Conservation (phyloP, 2,113 vertebrate genomes). For the Synchiropus splendidus region DNA sequence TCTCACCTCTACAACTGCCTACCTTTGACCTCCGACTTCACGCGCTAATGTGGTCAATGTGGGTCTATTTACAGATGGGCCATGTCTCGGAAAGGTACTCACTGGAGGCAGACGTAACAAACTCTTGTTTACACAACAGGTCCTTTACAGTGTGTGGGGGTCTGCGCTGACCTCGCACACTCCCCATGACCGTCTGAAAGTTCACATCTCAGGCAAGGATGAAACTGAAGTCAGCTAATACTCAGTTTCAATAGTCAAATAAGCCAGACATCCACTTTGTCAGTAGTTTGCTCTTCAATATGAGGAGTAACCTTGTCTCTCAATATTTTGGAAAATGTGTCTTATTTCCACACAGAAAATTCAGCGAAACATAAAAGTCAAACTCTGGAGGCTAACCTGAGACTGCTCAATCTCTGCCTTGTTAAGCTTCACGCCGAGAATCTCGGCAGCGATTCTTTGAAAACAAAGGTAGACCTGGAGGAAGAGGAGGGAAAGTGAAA, state of each 20-base stretch:
- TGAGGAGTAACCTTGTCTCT: no score
- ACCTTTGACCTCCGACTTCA: constrained; percentile 55
- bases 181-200: constrained; percentile 33
- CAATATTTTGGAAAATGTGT: background rate
- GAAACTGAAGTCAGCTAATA: no score
- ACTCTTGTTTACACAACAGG: constrained; percentile 46
- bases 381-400: constrained; percentile 74
- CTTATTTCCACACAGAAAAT: background rate
- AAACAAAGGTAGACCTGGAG: constrained; percentile 92
- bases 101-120: constrained; percentile 48
- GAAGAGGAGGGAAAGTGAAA: constrained; percentile 28
- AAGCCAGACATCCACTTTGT: no score
- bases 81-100: constrained; percentile 39
- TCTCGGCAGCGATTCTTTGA: constrained; percentile 93
- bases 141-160: constrained; percentile 47
- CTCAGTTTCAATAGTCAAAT: no score
- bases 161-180: constrained; percentile 43
- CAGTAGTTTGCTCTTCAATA: no score
- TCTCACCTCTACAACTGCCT: constrained; percentile 32
- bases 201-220: no score
- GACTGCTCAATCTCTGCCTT: constrained; percentile 98
- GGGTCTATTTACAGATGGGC: constrained; percentile 54
- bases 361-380: constrained; percentile 1
- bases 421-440: constrained; percentile 94
- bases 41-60: constrained; percentile 53